phyloP scores from a whole-genome alignment of 2,113 vertebrate genomes.

The Lynx canadensis region DNA sequence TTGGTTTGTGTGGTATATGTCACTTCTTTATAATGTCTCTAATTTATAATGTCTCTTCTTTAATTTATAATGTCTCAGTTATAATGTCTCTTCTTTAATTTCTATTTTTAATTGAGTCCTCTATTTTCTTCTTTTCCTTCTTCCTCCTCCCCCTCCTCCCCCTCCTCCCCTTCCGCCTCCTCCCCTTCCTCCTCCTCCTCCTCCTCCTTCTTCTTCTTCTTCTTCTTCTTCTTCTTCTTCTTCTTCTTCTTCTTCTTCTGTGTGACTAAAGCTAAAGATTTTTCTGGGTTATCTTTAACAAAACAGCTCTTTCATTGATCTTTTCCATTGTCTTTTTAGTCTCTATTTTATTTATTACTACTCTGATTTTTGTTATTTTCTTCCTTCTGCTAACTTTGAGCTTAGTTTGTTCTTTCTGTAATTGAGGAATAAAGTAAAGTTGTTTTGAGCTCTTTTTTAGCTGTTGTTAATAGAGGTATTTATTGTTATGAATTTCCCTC shows the following conservation, averaged over 20 bases:
- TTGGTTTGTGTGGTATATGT: background rate
- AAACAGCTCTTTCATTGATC: background rate
- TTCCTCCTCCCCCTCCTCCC: background rate
- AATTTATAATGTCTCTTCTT: background rate
- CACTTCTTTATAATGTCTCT: too few species aligned
- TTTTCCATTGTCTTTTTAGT: background rate
- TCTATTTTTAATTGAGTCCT: background rate
- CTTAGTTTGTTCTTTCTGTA: background rate
- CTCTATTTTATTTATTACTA: background rate
- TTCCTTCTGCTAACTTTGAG: background rate
- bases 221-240: background rate
- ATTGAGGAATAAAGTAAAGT: background rate
- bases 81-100: background rate
- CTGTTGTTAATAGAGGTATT: background rate
- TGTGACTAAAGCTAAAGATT: background rate
- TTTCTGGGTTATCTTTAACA: background rate
- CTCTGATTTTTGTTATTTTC: background rate
- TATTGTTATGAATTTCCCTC: background rate
- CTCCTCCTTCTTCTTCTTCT: fast-evolving
- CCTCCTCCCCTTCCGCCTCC: too few species aligned
- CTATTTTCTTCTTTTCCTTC: background rate
- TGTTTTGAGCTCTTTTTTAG: background rate
- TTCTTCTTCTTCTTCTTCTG: background rate
- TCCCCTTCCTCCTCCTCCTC: background rate
- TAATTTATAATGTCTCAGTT: background rate